A percentile compares a stretch with the other conserved stretches of the same genome.
Evolutionary conservation across 2,113 vertebrate species (phyloP).

Genomic region (Grammomys surdaster): DNA sequence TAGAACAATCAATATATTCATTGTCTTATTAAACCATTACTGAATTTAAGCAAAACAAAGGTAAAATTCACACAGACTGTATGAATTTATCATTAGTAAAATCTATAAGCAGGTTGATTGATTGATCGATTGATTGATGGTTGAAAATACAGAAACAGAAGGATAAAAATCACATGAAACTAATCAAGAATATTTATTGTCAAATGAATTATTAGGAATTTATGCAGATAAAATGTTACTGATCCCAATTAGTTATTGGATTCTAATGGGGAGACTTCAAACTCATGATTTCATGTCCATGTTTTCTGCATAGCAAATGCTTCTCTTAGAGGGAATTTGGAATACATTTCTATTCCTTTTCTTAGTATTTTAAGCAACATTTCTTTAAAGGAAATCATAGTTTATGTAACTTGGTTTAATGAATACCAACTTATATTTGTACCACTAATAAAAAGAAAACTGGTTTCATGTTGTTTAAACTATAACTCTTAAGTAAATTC

Average conservation of each 20-base stretch:
- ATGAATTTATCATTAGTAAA: neutral
- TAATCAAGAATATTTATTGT: neutral
- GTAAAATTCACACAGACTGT: no score
- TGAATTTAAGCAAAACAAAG: neutral
- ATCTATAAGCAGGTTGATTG: neutral
- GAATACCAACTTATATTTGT: neutral
- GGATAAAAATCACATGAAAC: neutral
- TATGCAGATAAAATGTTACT: neutral
- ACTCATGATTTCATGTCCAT: neutral
- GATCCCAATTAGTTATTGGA: neutral
- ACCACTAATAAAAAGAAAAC: neutral
- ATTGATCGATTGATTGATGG: neutral
- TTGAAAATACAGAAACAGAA: neutral
- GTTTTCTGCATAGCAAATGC: neutral
- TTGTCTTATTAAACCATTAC: neutral
- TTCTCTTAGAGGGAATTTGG: neutral
- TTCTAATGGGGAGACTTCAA: neutral
- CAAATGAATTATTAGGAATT: neutral
- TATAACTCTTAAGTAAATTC: neutral
- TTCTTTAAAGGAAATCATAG: neutral
- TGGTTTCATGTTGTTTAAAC: neutral
- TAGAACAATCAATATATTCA: neutral
- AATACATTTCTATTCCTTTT: constrained; percentile 3
- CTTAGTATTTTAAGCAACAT: neutral
- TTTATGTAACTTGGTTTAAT: constrained; percentile 37